Evolutionary conservation across 2,113 vertebrate species (phyloP), one percentile per base, ranked within the genome.

Genomic region (Bubo bubo): DNA sequence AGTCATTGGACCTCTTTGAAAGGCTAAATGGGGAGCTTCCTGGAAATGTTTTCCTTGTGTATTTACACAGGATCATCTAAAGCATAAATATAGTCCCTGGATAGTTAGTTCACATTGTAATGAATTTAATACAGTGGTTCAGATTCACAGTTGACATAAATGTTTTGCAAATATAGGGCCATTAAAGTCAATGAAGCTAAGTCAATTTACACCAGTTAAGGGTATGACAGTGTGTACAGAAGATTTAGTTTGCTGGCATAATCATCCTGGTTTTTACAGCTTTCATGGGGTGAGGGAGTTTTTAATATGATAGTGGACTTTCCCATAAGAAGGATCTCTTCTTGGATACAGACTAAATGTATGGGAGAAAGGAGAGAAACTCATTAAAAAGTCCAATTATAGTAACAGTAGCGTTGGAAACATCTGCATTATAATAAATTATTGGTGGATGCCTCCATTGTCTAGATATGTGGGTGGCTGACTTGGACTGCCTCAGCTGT

Each of bases 31-130:
- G 12, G 10, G 45, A 89, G 13, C n/a, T 97, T 93, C 94, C 83
- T 75, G 60, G 96, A 95, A 97, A 85, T 92, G 62, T 95, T 95
- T 96, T 94, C 71, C 84, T 55, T 50, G 2, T 84, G 37, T 79
- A 64, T 92, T 93, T 90, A 86, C 59, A 84, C 41, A 90, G 53
- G 73, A 87, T 82, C 35, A 72, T 94, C 66, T 62, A n/a, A 92
- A 92, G 35, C 49, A 89, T 72, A 93, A 94, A 91, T 60, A 89
- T 4, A 92, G 83, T 79, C 71, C 73, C 58, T 27, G 14, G 70
- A 60, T 66, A 87, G 45, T 64, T 89, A 79, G 80, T 39, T 85
- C 53, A 22, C 70, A 64, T 79, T 90, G 68, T 86, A 86, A 89
- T 68, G 37, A 59, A 56, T 75, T 95, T 86, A 88, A 94, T 90